A percentile compares a stretch with the other conserved stretches of the same genome.
phyloP scores from a whole-genome alignment of 2,888 invertebrate genomes.

The Nebria salina region DNA sequence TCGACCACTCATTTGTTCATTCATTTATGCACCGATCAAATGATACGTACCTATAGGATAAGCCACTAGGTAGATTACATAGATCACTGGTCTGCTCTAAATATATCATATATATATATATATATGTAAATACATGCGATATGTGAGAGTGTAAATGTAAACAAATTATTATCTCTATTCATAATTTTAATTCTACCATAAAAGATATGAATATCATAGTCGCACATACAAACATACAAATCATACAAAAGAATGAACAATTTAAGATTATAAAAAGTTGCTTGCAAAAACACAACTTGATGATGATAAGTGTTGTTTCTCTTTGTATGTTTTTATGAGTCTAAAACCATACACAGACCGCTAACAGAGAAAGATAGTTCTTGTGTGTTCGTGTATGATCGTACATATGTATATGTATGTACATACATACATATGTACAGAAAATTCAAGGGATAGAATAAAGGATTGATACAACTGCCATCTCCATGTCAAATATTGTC shows the following conservation, averaged over 20 bases:
- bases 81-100: no score
- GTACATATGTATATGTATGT: no score
- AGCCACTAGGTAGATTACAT: no score
- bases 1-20: slow-evolving; percentile 2
- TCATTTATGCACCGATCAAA: slow-evolving; percentile 14
- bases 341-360: not conserved
- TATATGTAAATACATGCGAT: no score
- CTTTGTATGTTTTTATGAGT: slow-evolving; percentile 39
- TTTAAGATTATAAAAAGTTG: no score
- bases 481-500: slow-evolving; percentile 47
- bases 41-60: not conserved
- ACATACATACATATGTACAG: not conserved
- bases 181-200: no score
- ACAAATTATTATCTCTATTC: no score
- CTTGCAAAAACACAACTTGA: slow-evolving; percentile 3
- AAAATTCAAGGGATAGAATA: slow-evolving; percentile 30
- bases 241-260: no score
- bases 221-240: no score
- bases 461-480: slow-evolving; percentile 47
- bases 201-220: no score
- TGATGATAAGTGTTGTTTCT: slow-evolving; percentile 44
- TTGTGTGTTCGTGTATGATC: not conserved
- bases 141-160: no score
- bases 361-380: not conserved
- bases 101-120: no score